Evolutionary conservation across 2,797 vertebrate genomes (phyloP).

Genomic region (Bovichtus variegatus): DNA sequence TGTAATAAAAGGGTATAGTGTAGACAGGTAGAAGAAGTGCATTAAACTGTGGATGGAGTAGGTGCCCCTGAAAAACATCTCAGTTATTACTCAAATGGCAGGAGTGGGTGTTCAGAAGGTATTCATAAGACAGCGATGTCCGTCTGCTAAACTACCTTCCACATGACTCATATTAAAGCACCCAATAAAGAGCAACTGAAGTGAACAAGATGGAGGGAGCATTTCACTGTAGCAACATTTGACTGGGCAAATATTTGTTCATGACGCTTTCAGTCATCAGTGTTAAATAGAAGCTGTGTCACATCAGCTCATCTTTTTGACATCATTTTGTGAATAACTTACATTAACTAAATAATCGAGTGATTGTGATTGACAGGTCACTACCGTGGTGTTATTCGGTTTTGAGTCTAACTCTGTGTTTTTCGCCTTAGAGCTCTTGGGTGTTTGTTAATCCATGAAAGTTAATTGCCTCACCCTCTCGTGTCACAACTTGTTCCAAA

Average conservation of each 20-base stretch:
- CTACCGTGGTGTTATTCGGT: too few species aligned
- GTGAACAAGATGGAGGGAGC: background rate
- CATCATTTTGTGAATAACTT: too few species aligned
- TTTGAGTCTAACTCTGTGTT: too few species aligned
- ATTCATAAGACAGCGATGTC: background rate
- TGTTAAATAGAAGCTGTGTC: background rate
- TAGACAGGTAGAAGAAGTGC: background rate
- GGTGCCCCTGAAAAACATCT: slow-evolving; percentile 20
- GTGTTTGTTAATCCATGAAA: too few species aligned
- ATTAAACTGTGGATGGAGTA: background rate
- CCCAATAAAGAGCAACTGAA: background rate
- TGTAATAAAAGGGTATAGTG: slow-evolving; percentile 1
- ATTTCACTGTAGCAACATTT: background rate
- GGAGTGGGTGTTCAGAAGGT: slow-evolving; percentile 17
- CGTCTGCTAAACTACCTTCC: background rate
- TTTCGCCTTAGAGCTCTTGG: too few species aligned
- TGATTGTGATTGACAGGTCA: too few species aligned
- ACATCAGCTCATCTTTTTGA: background rate
- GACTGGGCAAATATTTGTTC: background rate
- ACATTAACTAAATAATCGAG: too few species aligned
- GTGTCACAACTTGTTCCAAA: too few species aligned
- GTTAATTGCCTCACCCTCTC: too few species aligned
- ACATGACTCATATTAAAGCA: slow-evolving; percentile 7
- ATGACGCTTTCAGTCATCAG: background rate
- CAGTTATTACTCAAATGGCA: slow-evolving; percentile 8